Conservation (phyloP, 2,888 invertebrate genomes). For the Metalampra italica region DNA sequence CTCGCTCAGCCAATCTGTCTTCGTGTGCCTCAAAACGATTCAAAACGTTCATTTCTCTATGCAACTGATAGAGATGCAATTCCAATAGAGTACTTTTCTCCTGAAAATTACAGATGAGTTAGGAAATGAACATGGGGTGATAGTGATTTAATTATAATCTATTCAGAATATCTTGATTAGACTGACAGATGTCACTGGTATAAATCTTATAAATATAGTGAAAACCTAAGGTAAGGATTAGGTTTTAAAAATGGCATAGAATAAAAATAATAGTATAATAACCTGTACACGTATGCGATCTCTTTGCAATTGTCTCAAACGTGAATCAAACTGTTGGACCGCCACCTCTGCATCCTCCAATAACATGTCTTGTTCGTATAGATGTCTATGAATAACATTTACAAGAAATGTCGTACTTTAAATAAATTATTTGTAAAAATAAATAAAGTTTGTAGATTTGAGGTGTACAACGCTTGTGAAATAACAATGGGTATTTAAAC, state of each 20-base stretch:
- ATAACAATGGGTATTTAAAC: no score
- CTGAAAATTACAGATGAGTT: slow-evolving; percentile 25
- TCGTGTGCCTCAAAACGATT: slow-evolving; percentile 86
- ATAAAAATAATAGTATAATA: neutral
- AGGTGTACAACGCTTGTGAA: no score
- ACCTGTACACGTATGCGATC: slow-evolving; percentile 80
- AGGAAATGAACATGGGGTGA: neutral
- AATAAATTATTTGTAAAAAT: neutral
- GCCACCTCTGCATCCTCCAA: slow-evolving; percentile 77
- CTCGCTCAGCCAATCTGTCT: slow-evolving; percentile 78
- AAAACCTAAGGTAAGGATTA: no score
- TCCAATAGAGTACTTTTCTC: slow-evolving; percentile 77
- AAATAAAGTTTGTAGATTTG: no score
- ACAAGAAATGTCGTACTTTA: neutral
- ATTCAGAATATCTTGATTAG: no score
- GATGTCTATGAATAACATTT: slow-evolving; percentile 48
- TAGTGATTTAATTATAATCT: neutral
- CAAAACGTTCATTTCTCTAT: slow-evolving; percentile 86
- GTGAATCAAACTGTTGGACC: slow-evolving; percentile 82
- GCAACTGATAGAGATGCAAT: slow-evolving; percentile 81
- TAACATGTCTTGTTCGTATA: slow-evolving; percentile 83
- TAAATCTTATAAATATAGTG: no score
- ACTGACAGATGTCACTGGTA: no score
- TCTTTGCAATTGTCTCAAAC: slow-evolving; percentile 74
- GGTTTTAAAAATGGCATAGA: no score